phyloP scores from a whole-genome alignment of 1,140 invertebrate genomes.

The Cydia amplana region DNA sequence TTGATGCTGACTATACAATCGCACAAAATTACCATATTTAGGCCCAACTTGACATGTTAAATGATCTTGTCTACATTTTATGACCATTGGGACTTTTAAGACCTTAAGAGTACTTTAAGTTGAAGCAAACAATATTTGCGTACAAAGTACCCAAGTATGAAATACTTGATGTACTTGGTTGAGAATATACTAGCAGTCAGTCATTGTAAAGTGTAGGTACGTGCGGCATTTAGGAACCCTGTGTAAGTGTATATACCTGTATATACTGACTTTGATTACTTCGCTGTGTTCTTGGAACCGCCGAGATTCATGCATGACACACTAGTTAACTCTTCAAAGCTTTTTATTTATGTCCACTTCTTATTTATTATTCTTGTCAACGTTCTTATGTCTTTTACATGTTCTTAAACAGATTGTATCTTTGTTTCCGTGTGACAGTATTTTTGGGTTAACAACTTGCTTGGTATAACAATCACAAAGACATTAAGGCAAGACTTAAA shows the following conservation, averaged over 20 bases:
- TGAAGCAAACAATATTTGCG: no score
- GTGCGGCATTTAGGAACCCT: no score
- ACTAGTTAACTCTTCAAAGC: not conserved
- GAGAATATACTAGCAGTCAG: no score
- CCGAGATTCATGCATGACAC: not conserved
- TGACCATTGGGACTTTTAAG: not conserved
- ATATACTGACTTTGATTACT: not conserved
- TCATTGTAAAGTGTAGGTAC: no score
- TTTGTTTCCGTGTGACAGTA: constrained; percentile 10
- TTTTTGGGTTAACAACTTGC: not conserved
- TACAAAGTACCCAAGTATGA: no score
- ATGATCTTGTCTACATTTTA: constrained; percentile 1
- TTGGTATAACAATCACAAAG: not conserved
- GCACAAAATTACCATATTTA: constrained; percentile 3
- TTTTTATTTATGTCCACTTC: constrained; percentile 9
- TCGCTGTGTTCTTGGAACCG: not conserved
- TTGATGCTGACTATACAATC: no score
- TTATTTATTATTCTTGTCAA: constrained; percentile 18
- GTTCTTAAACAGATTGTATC: constrained; percentile 5
- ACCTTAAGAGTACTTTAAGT: no score
- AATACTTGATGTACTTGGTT: no score
- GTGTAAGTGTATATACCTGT: not conserved
- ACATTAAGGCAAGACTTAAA: not conserved
- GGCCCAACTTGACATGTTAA: not conserved
- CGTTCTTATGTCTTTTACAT: not conserved